Conservation (phyloP, 2,797 vertebrate genomes). For the Gambelia wislizenii region DNA sequence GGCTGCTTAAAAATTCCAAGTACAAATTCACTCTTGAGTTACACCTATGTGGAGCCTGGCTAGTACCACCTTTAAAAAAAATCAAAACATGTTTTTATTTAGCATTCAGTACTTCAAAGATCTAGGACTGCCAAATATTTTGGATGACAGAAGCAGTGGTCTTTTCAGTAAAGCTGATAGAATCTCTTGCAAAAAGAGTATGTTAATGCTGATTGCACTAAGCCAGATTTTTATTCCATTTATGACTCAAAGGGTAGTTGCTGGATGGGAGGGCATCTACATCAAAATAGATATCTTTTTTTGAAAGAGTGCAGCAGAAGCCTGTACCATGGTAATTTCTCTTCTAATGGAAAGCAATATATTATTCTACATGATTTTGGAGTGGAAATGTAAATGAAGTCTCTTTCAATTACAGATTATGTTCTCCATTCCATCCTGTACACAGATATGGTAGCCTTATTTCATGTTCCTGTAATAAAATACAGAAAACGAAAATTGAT, state of each 20-base stretch:
- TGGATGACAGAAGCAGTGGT: not conserved
- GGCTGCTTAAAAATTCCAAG: no score
- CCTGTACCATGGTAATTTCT: slow-evolving; percentile 13
- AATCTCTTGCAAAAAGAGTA: not conserved
- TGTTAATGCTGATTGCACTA: slow-evolving; percentile 14
- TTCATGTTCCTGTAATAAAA: slow-evolving; percentile 41
- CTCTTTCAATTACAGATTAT: slow-evolving; percentile 44
- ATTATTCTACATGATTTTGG: slow-evolving; percentile 26
- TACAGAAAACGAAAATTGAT: slow-evolving; percentile 41
- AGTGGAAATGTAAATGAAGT: slow-evolving; percentile 41
- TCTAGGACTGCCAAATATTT: slow-evolving; percentile 13
- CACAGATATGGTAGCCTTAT: slow-evolving; percentile 34
- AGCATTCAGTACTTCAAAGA: slow-evolving; percentile 5
- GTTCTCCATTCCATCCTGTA: slow-evolving; percentile 38
- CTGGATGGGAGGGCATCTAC: not conserved
- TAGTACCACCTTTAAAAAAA: not conserved
- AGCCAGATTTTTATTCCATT: slow-evolving; percentile 13
- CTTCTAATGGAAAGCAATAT: slow-evolving; percentile 19
- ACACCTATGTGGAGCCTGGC: not conserved
- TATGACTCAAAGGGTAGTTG: not conserved
- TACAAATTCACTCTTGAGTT: no score
- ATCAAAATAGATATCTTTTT: slow-evolving; percentile 20
- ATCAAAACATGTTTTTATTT: not conserved
- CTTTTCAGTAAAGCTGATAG: not conserved
- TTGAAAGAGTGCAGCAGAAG: slow-evolving; percentile 13